Evolutionary conservation across 1,140 invertebrate genomes (phyloP).

Genomic region (Lamellibrachia luymesi): DNA sequence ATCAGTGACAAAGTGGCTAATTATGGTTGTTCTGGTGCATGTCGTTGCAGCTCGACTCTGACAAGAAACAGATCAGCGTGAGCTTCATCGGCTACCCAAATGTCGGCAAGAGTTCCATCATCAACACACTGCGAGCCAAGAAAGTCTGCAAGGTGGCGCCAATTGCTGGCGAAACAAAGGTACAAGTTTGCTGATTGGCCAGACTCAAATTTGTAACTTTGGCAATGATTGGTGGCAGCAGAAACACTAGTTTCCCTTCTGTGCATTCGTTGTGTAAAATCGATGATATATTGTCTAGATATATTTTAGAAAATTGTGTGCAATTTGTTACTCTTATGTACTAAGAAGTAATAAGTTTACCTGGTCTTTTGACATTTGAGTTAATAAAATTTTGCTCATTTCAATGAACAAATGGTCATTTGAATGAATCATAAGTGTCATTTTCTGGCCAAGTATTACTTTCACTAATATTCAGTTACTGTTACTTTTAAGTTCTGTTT

Average conservation of each 20-base stretch:
- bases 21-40: background rate
- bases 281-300: background rate
- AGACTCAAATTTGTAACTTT: background rate
- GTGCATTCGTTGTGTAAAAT: background rate
- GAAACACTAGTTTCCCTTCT: background rate
- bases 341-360: no score
- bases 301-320: background rate
- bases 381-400: no score
- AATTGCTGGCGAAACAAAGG: constrained; percentile 98
- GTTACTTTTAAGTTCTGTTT: no score
- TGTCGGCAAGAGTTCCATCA: constrained; percentile 97
- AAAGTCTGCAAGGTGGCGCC: constrained; percentile 91
- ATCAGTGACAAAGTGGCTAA: no score
- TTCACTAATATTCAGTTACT: background rate
- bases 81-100: constrained; percentile 99
- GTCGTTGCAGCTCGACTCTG: constrained; percentile 68
- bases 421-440: no score
- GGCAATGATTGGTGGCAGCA: background rate
- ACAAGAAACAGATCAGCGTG: constrained; percentile 98
- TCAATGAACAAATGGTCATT: no score
- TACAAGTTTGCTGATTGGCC: constrained; percentile 47
- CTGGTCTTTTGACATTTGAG: no score
- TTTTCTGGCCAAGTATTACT: no score
- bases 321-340: background rate
- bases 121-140: constrained; percentile 81